A percentile compares a stretch with the other conserved stretches of the same genome.
Evolutionary conservation across 1,140 invertebrate species (phyloP).

Genomic region (Heliconius nattereri): DNA sequence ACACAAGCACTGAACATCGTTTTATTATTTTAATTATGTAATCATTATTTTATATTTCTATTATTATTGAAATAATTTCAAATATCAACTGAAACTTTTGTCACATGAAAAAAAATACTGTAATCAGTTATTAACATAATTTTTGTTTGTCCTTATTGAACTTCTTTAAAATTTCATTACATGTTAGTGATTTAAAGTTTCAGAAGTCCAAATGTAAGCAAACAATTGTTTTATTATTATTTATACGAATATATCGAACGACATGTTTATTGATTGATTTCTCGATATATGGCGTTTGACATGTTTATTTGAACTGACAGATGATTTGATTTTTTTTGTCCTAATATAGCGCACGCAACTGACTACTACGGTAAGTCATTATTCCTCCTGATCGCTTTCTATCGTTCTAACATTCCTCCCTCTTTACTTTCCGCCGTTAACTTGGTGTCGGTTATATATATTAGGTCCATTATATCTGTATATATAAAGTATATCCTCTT

Average conservation of each 20-base stretch:
- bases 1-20: constrained; percentile 54
- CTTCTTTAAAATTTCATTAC: not conserved
- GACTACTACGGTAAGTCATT: constrained; percentile 99
- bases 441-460: constrained; percentile 68
- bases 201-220: not conserved
- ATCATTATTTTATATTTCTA: not conserved
- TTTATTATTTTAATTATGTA: constrained; percentile 17
- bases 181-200: not conserved
- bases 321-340: constrained; percentile 85
- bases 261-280: constrained; percentile 55
- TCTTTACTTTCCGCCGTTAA: constrained; percentile 56
- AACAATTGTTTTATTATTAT: constrained; percentile 14
- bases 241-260: constrained; percentile 35
- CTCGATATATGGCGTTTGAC: no score
- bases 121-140: not conserved
- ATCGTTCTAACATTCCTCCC: constrained; percentile 56
- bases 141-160: not conserved
- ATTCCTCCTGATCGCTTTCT: constrained; percentile 84
- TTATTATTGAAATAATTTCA: not conserved
- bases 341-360: constrained; percentile 95
- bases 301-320: constrained; percentile 60
- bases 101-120: not conserved
- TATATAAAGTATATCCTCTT: constrained; percentile 65
- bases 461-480: constrained; percentile 51
- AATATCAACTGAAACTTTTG: not conserved